Percentiles rank a stretch among this genome's conserved stretches.
phyloP scores from a whole-genome alignment of 2,888 invertebrate genomes.

The Scaptomyza reducta region DNA sequence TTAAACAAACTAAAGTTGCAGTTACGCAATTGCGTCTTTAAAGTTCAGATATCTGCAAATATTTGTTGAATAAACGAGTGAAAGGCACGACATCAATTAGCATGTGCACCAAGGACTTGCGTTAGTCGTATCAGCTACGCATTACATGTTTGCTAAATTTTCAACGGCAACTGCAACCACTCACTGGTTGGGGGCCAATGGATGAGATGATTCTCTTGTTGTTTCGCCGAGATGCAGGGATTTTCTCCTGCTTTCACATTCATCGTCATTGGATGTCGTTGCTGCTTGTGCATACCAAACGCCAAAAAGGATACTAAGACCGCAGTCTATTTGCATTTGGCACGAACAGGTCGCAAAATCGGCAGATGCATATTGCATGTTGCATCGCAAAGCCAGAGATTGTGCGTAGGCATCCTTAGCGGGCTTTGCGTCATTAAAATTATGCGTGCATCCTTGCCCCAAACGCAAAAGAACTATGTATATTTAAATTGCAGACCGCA shows the following conservation, averaged over 20 bases:
- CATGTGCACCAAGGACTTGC: constrained; percentile 12
- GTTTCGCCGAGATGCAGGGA: too few relatives aligned
- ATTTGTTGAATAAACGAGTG: constrained; percentile 36
- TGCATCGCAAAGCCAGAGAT: constrained; percentile 10
- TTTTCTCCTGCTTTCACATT: constrained; percentile 25
- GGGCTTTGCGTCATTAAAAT: constrained; percentile 57
- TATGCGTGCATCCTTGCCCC: constrained; percentile 35
- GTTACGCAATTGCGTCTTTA: not conserved
- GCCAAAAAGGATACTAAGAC: constrained; percentile 26
- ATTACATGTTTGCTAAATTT: not conserved
- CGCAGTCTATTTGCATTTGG: constrained; percentile 54
- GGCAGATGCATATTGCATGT: constrained; percentile 8
- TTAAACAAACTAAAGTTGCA: not conserved
- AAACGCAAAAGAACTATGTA: constrained; percentile 46
- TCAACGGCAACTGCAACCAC: constrained; percentile 2
- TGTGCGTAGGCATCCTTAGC: constrained; percentile 29
- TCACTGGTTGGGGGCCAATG: not conserved
- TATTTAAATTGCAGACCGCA: constrained; percentile 65
- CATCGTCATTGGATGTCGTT: constrained; percentile 30
- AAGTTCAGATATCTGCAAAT: constrained; percentile 18
- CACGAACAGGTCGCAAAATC: constrained; percentile 43
- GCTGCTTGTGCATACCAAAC: constrained; percentile 49
- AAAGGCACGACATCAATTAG: constrained; percentile 43
- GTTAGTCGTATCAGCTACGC: not conserved
- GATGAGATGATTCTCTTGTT: not conserved